Evolutionary conservation across 2,888 invertebrate genomes (phyloP), one percentile per base, ranked within the genome.

Genomic region (Lithophane ornitopus): DNA sequence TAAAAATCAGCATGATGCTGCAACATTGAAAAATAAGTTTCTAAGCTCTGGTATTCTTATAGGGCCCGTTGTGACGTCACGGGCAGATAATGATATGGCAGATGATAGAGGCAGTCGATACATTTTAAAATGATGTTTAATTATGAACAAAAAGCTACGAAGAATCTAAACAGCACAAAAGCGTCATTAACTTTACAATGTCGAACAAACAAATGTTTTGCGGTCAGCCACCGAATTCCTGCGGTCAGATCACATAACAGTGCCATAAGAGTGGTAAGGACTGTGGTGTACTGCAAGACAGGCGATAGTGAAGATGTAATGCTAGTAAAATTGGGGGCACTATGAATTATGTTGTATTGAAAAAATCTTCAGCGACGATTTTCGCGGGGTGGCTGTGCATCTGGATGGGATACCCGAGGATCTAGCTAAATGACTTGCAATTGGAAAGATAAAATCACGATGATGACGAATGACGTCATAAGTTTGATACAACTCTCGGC

Each of bases 191-290:
- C 8, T 28, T 54, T 11, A 41, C 39, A 19, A 59, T 12, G 28
- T n/a, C 11, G 41, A 41, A 61, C 68, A 54, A 28, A 52, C 14
- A 26, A 59, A 46, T 14, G 4, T 26, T 56, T 76, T 69, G 80
- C 41, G 80, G 80, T 76, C 34, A 52, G 28, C 49, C 34, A 46
- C 34, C 16, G 7, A 56, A 72, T 66, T 49, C n/a, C 28, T 81
- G 76, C n/a, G 80, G 80, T 72, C 26, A 61, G 14, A 11, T 34
- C 28, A 44, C 22, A 19, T 72, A 44, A 71, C 39, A 9, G 4
- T 28, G 14, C 12, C 8, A 28, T 52, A 65, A n/a, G 1, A 49
- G n/a, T 26, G 2, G 1, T 26, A 12, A 66, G 1, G 11, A 1
- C 34, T 41, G 59, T 26, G 0, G 16, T 16, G 8, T 26, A 69